Conservation (phyloP, 2,888 invertebrate species). For the Spialia ferax region DNA sequence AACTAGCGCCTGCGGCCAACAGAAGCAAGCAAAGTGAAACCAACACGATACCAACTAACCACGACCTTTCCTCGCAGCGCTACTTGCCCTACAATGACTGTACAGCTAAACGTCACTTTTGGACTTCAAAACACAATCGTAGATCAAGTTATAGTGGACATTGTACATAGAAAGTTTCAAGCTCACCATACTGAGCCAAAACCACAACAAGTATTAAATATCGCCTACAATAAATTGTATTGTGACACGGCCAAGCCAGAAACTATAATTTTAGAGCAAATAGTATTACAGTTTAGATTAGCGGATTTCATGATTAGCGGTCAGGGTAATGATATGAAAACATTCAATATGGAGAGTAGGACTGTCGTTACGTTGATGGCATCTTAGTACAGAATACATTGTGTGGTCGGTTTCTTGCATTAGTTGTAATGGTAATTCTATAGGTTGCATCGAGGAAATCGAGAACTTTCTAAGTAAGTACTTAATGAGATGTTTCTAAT, state of each 20-base stretch:
- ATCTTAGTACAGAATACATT: conserved; percentile 4
- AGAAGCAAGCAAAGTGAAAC: conserved; percentile 71
- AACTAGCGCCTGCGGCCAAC: conserved; percentile 67
- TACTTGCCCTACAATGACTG: conserved; percentile 38
- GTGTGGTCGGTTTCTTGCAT: conserved; percentile 25
- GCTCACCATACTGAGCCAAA: conserved; percentile 70
- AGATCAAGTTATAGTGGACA: conserved; percentile 57
- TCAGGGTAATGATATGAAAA: conserved; percentile 35
- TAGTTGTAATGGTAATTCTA: conserved; percentile 19
- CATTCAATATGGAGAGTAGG: conserved; percentile 15
- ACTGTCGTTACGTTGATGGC: conserved; percentile 21
- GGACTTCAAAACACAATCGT: conserved; percentile 48
- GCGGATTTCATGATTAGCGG: conserved; percentile 34
- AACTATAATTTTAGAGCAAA: conserved; percentile 35
- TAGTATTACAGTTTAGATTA: conserved; percentile 38
- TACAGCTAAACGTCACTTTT: conserved; percentile 30
- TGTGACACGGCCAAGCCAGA: conserved; percentile 18
- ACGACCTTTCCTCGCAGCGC: conserved; percentile 54
- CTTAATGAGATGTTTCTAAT: conserved; percentile 8
- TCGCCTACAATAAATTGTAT: conserved; percentile 44
- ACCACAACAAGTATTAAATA: conserved; percentile 48
- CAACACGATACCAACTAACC: conserved; percentile 50
- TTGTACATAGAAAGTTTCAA: conserved; percentile 68
- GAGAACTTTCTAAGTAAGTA: conserved; percentile 25
- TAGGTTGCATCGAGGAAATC: conserved; percentile 14